Evolutionary conservation across 2,113 vertebrate species (phyloP).

Genomic region (Deroptyus accipitrinus): DNA sequence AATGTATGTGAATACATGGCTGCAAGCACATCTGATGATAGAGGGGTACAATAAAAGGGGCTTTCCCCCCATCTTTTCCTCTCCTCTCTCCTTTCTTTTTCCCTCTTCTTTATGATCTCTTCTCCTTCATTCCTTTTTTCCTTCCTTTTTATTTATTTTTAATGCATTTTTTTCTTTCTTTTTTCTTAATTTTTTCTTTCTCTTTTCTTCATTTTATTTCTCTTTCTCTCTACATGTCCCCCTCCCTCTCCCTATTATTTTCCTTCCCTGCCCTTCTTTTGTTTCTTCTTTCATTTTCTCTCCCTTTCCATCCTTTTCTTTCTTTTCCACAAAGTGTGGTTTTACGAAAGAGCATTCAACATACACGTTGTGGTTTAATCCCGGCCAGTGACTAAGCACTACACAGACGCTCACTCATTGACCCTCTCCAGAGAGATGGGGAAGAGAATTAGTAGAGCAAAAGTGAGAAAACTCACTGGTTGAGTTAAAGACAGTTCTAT

Average conservation of each 20-base stretch:
- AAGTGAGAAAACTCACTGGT: background rate
- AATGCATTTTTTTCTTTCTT: background rate
- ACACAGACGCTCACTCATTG: background rate
- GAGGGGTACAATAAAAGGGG: background rate
- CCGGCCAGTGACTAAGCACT: background rate
- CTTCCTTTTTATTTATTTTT: background rate
- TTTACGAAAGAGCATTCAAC: background rate
- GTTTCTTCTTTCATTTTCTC: too few relatives aligned
- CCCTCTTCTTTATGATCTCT: too few relatives aligned
- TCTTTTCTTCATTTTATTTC: background rate
- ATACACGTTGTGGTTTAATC: background rate
- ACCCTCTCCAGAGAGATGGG: background rate
- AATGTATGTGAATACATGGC: background rate
- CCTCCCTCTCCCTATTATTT: background rate
- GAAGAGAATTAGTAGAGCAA: background rate
- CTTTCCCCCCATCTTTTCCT: background rate
- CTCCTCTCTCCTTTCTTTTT: accelerated
- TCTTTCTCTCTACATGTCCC: background rate
- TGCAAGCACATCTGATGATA: background rate
- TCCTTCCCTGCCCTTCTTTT: too few relatives aligned
- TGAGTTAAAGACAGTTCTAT: background rate
- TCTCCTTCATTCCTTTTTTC: accelerated
- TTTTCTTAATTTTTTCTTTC: too few relatives aligned
- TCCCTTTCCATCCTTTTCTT: background rate
- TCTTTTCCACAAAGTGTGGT: background rate